Evolutionary conservation across 2,888 invertebrate genomes (phyloP), one percentile per base, ranked within the genome.

Genomic region (Kuschelorhynchus macadamiae): DNA sequence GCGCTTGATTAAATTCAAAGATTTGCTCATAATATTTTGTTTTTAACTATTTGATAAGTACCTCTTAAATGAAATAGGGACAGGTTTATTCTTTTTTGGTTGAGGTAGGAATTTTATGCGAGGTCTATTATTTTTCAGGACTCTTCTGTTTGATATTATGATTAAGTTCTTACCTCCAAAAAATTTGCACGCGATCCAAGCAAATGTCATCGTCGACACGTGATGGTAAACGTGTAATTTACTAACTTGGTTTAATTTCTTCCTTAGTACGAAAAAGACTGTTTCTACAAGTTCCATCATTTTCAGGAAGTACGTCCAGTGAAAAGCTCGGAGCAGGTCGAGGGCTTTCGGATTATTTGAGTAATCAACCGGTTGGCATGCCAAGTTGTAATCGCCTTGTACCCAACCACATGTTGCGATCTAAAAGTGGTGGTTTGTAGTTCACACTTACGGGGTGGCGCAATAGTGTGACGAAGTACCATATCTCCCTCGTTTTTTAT

Each of bases 191-290:
- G 84, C 87, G 0, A 87, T 72, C 88, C 91, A 92, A 0, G 88
- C 80, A 1, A 92, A 83, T 9, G 86, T 77, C 32, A 90, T 79
- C 0, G 91, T 87, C 50, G 88, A 85, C 50, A 87, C 82, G 73
- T 93, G 93, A 82, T 93, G 93, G 77, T 92, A 92, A 1, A 93
- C 83, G 74, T 93, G 93, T 46, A 93, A 83, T 70, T 87, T 88
- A 0, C 92, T 88, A 4, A 91, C 89, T 83, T 93, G 93, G 44
- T 87, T 87, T 66, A 88, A 85, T 79, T 90, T 92, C 81, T 92
- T 91, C 67, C 93, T 86, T 73, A 93, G 78, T 11, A 91, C 83
- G 77, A 93, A 93, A 80, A 92, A 89, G 2, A 88, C 78, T 0
- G 93, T 93, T 80, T 93, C 93, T 0, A 86, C 74, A 2, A 93